Base-by-base conservation (phyloP, 2,113 vertebrate genomes). In the Echinops telfairi region DNA sequence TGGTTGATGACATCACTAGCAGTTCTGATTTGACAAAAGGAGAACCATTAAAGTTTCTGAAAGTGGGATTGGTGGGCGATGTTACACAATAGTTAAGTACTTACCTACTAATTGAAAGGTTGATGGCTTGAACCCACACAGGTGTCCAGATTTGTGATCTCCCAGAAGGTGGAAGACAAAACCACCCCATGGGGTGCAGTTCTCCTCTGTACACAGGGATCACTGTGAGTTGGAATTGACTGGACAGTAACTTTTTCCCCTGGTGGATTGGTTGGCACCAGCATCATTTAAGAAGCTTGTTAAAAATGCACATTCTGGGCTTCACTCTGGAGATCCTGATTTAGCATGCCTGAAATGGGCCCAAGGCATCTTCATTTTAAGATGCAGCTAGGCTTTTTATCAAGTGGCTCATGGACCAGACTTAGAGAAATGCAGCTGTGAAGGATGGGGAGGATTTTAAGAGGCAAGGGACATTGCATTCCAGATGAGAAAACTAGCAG, bases 381-480 rank as follows among this genome's bases (percentile, higher is more conserved):
- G 89, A 83, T 83, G 77, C 75, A 86, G 58, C n/a, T 25, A 64
- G 33, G 19, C n/a, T 92, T 84, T 88, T 58, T 47, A 71, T 82
- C n/a, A 47, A 47, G 79, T 60, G 40, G 60, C 82, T 87, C 33
- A 2, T 86, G 77, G 77, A 36, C 47, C 47, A 86, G 80, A 89
- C 79, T 92, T 92, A 57, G 73, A 92, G 75, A 47, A 84, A 33
- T 11, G 20, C 38, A 83, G n/a, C 22, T 31, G 47, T 2, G 40
- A 76, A 81, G 60, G 25, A 29, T 71, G 25, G 40, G 60, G 29
- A 6, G 80, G 68, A 20, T 57, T 92, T 66, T 77, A 66, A 15
- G 79, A 83, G 70, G 17, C 43, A 43, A 36, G 20, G 2, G 23
- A 2, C 53, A 2, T 6, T 87, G 53, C 1, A 15, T 12, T 38